Evolutionary conservation across 92 coral and sea anemone species (phyloP), one percentile per base, ranked within the genome.

Genomic region (Anthopleura xanthogrammica): DNA sequence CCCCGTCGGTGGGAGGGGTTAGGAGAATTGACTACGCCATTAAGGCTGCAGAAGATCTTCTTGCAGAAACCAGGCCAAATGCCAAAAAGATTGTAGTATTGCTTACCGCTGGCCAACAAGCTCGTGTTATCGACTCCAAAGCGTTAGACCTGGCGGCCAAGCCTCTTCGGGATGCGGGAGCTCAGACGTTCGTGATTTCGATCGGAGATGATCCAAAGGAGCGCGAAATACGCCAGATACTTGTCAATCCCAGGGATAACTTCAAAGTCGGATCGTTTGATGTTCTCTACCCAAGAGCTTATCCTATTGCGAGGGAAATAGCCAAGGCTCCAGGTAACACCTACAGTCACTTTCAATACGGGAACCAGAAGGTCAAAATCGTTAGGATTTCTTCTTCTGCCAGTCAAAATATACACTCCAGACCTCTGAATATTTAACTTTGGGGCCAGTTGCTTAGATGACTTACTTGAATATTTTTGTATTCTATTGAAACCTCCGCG

Each of bases 1-100:
- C 92, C 40, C 65, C 88, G 68, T 86, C 85, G 50, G 82, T 91
- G n/a, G 92, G 91, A 22, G 93, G 98, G 14, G 46, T 85, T 2
- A 68, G 95, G 56, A 88, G 92, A 58, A 92, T 86, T 55, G 94
- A 92, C 77, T 80, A 77, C 19, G 98, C 94, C n/a, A 68, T 95
- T 16, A 77, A 88, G 16, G 80, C 83, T 7, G 95, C 97, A 43
- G 87, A 62, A 20, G 88, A 64, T n/a, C 83, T 88, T 78, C 54
- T 93, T 20, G 16, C 68, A 40, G 80, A 64, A 52, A 83, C 89
- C 29, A 89, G 89, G 54, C 82, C 89, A 65, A 83, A 71, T 62
- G 85, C 83, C 1, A 93, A 89, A 54, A 87, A 74, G 75, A 89
- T 77, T 13, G 89, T 89, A 41, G 72, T 89, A 36, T 19, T 89